phyloP scores from a whole-genome alignment of 2,797 vertebrate genomes.

The Sandelia bainsii region DNA sequence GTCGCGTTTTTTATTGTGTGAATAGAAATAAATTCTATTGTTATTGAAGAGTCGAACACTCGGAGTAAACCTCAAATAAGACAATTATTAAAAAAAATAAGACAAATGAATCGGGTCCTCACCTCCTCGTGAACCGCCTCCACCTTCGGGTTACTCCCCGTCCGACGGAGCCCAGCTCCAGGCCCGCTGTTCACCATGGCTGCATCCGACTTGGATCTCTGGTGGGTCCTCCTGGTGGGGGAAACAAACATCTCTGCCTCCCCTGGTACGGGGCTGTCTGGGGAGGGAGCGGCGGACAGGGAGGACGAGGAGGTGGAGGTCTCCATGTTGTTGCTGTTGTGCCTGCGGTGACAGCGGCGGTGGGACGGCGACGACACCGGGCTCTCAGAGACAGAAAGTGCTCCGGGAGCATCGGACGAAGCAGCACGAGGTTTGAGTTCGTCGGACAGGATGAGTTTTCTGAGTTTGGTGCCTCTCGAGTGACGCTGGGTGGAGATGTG shows the following conservation, averaged over 20 bases:
- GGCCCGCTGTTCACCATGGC: slow-evolving; percentile 85
- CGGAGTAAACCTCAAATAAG: no score
- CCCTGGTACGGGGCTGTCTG: slow-evolving; percentile 23
- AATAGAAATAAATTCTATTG: no score
- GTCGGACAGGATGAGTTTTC: slow-evolving; percentile 93
- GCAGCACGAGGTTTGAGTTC: slow-evolving; percentile 91
- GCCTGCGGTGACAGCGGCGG: slow-evolving; percentile 56
- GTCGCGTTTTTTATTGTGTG: no score
- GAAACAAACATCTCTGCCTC: slow-evolving; percentile 84
- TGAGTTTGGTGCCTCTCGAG: slow-evolving; percentile 93
- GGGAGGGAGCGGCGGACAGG: slow-evolving; percentile 38
- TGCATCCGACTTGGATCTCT: slow-evolving; percentile 96
- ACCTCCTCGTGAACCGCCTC: slow-evolving; percentile 93
- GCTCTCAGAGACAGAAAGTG: slow-evolving; percentile 43
- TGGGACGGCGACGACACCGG: slow-evolving; percentile 61
- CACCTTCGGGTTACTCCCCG: slow-evolving; percentile 94
- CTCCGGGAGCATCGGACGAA: slow-evolving; percentile 1
- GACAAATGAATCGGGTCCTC: no score
- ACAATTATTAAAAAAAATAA: no score
- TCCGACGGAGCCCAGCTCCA: slow-evolving; percentile 89
- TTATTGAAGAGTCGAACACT: no score
- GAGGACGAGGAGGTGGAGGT: slow-evolving; percentile 32
- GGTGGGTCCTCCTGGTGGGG: slow-evolving; percentile 93
- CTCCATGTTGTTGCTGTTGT: slow-evolving; percentile 67
- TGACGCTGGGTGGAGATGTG: slow-evolving; percentile 98